Conservation (phyloP, 23 tunicate genomes). For the Clavelina lepadiformis region DNA sequence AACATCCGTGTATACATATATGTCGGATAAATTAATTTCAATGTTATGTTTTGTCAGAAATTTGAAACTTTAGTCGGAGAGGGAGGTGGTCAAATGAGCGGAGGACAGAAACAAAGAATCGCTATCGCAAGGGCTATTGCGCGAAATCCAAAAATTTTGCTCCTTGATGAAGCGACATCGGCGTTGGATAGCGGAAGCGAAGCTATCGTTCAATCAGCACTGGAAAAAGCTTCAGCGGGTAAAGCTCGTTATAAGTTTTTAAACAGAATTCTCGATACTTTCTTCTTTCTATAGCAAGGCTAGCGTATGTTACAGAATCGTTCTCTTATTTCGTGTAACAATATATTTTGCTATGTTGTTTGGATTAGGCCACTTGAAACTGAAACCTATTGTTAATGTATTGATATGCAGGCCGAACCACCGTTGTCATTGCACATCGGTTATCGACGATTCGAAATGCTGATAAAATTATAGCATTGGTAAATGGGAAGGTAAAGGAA, state of each 20-base stretch:
- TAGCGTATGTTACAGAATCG: background rate
- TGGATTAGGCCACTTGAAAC: background rate
- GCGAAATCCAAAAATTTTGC: conserved; percentile 83
- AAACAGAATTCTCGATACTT: background rate
- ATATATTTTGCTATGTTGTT: background rate
- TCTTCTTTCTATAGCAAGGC: background rate
- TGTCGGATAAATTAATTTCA: background rate
- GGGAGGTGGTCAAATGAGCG: conserved; percentile 94
- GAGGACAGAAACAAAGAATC: conserved; percentile 97
- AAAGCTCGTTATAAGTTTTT: background rate
- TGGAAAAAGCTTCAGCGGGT: conserved; percentile 82
- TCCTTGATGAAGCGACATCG: conserved; percentile 97
- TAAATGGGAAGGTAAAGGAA: conserved; percentile 66
- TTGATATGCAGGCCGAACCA: conserved; percentile 70
- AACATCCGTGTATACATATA: too few species aligned
- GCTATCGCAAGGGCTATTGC: conserved; percentile 98
- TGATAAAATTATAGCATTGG: conserved; percentile 78
- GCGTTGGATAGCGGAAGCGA: conserved; percentile 95
- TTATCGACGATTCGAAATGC: conserved; percentile 91
- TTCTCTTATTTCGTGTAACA: background rate
- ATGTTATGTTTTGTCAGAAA: conserved; percentile 34
- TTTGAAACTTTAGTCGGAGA: conserved; percentile 97
- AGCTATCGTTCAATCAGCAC: conserved; percentile 80
- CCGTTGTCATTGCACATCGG: conserved; percentile 93
- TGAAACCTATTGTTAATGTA: background rate